A percentile compares a stretch with the other conserved stretches of the same genome.
These are phyloP conservation scores for Gambusia yucatana DNA, from an alignment of 2,797 vertebrate genomes.

Conservation along the genomic window DNA sequence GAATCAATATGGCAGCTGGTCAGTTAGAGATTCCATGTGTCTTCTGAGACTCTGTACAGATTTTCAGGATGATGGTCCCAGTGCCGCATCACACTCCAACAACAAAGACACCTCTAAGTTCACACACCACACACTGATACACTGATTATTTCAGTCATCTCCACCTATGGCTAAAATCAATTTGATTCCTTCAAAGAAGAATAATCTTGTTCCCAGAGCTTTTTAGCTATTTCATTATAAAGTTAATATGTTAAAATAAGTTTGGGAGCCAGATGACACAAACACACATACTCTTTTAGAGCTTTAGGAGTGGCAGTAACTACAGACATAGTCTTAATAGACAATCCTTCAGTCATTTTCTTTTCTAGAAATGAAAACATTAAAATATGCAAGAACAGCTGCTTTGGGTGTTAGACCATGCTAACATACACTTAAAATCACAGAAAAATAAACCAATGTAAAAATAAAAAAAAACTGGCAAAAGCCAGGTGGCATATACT, in stretches of 20 bases:
- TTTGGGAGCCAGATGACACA: not conserved
- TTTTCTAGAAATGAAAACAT: not conserved
- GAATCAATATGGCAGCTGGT: slow-evolving; percentile 69
- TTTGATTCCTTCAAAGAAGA: not conserved
- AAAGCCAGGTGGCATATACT: not conserved
- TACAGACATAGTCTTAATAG: not conserved
- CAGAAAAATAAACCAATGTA: not conserved
- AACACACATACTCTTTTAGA: not conserved
- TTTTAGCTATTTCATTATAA: not conserved
- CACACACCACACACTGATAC: not conserved
- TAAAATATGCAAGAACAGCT: not conserved
- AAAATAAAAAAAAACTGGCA: too few species aligned
- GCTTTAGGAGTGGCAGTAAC: not conserved
- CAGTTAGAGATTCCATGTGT: slow-evolving; percentile 22
- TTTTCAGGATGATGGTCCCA: slow-evolving; percentile 13
- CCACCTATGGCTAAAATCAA: not conserved
- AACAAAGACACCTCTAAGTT: not conserved
- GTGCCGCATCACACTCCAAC: not conserved
- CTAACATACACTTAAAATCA: not conserved
- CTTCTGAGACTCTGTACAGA: slow-evolving; percentile 6
- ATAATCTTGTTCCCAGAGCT: not conserved
- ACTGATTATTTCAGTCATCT: not conserved
- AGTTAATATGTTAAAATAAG: not conserved
- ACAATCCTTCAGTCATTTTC: not conserved
- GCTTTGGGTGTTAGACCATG: not conserved